A percentile compares a stretch with the other conserved stretches of the same genome.
Evolutionary conservation across 37 sponge, comb jelly and placozoan genomes (phyloP).

Genomic region (Agelas oroides): DNA sequence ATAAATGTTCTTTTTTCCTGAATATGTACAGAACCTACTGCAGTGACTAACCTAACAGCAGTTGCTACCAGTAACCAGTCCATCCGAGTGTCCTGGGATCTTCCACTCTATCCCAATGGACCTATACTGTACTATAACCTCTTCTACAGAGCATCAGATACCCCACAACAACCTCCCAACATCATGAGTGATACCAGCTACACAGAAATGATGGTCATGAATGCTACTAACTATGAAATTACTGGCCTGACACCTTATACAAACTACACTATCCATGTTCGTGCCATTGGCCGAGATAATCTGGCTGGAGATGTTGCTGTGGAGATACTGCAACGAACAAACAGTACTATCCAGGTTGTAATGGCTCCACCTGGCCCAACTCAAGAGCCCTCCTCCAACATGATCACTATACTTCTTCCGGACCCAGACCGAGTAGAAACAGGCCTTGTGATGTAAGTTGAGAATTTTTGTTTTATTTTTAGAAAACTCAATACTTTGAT

Average conservation of each 20-base stretch:
- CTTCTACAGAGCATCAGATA: not conserved
- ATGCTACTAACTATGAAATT: not conserved
- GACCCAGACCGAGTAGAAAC: not conserved
- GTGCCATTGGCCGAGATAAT: slow-evolving; percentile 14
- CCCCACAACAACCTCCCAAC: no score
- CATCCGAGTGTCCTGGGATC: slow-evolving; percentile 28
- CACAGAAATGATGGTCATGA: no score
- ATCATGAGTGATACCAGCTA: no score
- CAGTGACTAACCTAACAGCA: slow-evolving; percentile 23
- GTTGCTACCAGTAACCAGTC: not conserved
- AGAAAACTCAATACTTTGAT: not conserved
- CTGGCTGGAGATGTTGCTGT: not conserved
- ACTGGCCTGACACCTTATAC: slow-evolving; percentile 16
- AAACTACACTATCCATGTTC: slow-evolving; percentile 32
- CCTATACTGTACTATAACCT: slow-evolving; percentile 5
- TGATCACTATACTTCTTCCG: not conserved
- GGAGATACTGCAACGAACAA: not conserved
- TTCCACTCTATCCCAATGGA: slow-evolving; percentile 46
- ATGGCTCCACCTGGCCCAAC: not conserved
- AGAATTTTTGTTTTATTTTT: not conserved
- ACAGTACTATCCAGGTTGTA: not conserved
- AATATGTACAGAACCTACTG: slow-evolving; percentile 5
- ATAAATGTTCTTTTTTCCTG: not conserved
- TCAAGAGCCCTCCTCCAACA: not conserved
- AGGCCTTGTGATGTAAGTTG: not conserved